These are phyloP conservation scores for Agrotis puta DNA, from an alignment of 2,888 invertebrate species.

Conservation along the genomic window DNA sequence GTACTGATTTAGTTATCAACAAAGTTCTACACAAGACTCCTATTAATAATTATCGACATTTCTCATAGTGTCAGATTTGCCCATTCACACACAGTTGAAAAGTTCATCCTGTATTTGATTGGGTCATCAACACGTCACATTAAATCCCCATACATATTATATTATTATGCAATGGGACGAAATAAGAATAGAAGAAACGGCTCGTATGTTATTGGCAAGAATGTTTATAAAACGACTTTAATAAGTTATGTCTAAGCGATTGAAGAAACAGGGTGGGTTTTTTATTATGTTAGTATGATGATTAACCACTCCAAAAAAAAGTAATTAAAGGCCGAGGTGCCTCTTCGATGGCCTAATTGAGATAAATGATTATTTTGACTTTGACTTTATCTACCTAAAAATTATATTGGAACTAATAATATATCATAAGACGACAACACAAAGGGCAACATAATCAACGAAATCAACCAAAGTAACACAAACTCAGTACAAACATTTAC, in stretches of 20 bases:
- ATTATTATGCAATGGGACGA: neutral
- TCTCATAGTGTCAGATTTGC: no score
- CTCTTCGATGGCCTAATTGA: no score
- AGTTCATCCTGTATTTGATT: slow-evolving; percentile 7
- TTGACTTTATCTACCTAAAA: no score
- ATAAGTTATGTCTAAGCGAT: neutral
- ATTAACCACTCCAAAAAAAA: no score
- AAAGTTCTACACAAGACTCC: no score
- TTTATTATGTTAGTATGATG: no score
- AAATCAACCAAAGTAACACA: neutral
- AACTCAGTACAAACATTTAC: slow-evolving; percentile 16
- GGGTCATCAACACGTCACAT: neutral
- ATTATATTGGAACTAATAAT: neutral
- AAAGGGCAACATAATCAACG: neutral
- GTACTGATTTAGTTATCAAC: no score
- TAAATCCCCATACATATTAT: slow-evolving; percentile 1
- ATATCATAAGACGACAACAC: neutral
- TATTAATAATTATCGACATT: no score
- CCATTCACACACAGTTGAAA: no score
- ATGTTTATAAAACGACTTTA: slow-evolving; percentile 6
- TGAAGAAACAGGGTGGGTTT: no score
- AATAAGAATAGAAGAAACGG: neutral
- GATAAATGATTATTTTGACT: no score
- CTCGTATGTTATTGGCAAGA: neutral
- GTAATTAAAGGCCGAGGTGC: no score